These are phyloP conservation scores for Ostrea denselamellosa DNA, from an alignment of 1,140 invertebrate species.

Conservation along the genomic window DNA sequence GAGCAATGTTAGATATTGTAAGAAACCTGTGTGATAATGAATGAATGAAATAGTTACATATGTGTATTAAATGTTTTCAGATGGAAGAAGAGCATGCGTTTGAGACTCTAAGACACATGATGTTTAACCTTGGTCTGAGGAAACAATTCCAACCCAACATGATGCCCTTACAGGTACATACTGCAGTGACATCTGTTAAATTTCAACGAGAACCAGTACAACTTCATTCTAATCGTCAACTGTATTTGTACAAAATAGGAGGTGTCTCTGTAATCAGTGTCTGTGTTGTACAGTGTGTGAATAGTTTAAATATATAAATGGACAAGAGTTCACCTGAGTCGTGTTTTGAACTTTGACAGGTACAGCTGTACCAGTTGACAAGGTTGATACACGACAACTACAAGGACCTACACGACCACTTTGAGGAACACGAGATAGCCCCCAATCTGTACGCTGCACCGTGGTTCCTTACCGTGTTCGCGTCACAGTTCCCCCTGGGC, in stretches of 20 bases:
- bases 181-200: background rate
- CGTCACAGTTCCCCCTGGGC: conserved; percentile 96
- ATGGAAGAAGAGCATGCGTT: conserved; percentile 95
- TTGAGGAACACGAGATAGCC: conserved; percentile 93
- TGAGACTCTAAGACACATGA: conserved; percentile 90
- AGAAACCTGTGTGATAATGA: too few species aligned
- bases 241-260: too few species aligned
- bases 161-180: conserved; percentile 89
- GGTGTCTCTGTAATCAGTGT: too few species aligned
- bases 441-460: conserved; percentile 96
- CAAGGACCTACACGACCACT: conserved; percentile 91
- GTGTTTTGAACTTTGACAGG: conserved; percentile 81
- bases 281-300: too few species aligned
- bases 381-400: conserved; percentile 93
- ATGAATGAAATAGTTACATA: too few species aligned
- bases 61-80: conserved; percentile 78
- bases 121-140: conserved; percentile 92
- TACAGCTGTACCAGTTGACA: conserved; percentile 92
- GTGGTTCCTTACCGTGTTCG: conserved; percentile 97
- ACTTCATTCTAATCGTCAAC: too few species aligned
- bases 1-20: too few species aligned
- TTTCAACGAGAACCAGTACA: too few species aligned
- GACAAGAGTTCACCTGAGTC: too few species aligned
- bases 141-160: conserved; percentile 95
- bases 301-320: too few species aligned